Base-by-base conservation (phyloP, 2,113 vertebrate species). In the Marmota monax region DNA sequence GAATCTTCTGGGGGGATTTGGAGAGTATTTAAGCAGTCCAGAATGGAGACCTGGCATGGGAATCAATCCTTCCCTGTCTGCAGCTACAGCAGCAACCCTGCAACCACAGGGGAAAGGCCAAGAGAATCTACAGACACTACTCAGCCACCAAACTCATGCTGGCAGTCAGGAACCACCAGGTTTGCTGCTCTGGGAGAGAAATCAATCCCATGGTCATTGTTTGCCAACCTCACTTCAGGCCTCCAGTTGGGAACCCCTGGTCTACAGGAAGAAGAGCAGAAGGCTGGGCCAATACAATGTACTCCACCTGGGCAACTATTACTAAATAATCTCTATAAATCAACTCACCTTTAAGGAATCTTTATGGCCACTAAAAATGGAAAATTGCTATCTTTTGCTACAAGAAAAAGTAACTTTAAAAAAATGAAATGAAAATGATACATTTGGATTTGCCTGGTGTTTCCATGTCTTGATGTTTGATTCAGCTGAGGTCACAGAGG, bases 391-490 rank as follows among this genome's bases (percentile, higher is more conserved):
- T 88, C 65, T 79, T 90, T 51, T 93, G 51, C 42, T 73, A 80
- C 20, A 70, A 90, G 56, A 69, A 84, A 88, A 90, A 25, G 29
- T 48, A 94, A 86, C 53, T 79, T 85, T 83, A 83, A 65, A 77
- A 69, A 12, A 69, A n/a, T 16, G 17, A 69, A 69, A 32, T 65
- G 13, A n/a, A 32, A 69, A 69, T 10, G 18, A 61, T 61, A 23
- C 23, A 61, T 61, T 61, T 61, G 58, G 0, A 23, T 23, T 61
- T 61, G 58, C 25, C 58, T 61, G 58, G 22, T 25, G 58, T 61
- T 25, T 10, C 58, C 58, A 61, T 61, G 58, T 25, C 58, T 61
- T 45, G 58, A 61, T 23, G 58, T 61, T 25, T 61, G 58, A 61
- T 23, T 61, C 58, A 25, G 58, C 7, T 25, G 58, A 25, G 58